Conservation (phyloP, 2,888 invertebrate genomes). For the Drosophila limbata region DNA sequence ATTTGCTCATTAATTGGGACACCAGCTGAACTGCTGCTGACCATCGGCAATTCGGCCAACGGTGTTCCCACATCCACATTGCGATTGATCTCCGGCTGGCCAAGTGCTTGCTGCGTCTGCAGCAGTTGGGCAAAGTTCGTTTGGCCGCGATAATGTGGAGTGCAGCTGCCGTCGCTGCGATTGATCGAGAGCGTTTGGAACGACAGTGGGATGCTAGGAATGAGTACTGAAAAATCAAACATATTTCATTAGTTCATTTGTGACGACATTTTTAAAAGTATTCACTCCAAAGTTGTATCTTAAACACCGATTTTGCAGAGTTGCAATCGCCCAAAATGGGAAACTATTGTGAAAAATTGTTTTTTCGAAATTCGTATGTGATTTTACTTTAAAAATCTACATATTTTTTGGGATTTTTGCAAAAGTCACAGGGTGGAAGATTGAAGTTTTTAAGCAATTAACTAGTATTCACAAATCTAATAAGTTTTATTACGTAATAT, state of each 20-base stretch:
- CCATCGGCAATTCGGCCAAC: constrained; percentile 30
- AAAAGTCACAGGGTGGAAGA: too few relatives aligned
- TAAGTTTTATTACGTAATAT: too few relatives aligned
- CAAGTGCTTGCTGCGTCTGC: constrained; percentile 86
- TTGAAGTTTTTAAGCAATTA: too few relatives aligned
- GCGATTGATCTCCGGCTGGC: constrained; percentile 83
- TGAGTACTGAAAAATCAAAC: constrained; percentile 87
- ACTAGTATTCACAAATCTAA: too few relatives aligned
- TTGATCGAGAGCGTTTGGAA: constrained; percentile 96
- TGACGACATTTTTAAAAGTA: too few relatives aligned
- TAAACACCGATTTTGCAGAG: neutral
- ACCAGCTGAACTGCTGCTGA: constrained; percentile 53
- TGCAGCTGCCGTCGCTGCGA: constrained; percentile 94
- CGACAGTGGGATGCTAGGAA: constrained; percentile 92
- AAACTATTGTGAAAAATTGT: too few relatives aligned
- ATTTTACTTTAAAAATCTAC: too few relatives aligned
- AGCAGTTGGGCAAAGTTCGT: constrained; percentile 91
- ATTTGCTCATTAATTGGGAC: constrained; percentile 84
- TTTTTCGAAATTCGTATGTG: too few relatives aligned
- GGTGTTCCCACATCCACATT: constrained; percentile 78
- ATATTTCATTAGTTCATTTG: neutral
- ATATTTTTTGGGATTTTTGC: too few relatives aligned
- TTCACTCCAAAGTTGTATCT: too few relatives aligned
- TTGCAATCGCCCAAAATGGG: too few relatives aligned
- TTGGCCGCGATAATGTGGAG: constrained; percentile 93